A percentile compares a stretch with the other conserved stretches of the same genome.
Evolutionary conservation across 1,140 invertebrate genomes (phyloP).

Genomic region (Holcopasites calliopsidis): DNA sequence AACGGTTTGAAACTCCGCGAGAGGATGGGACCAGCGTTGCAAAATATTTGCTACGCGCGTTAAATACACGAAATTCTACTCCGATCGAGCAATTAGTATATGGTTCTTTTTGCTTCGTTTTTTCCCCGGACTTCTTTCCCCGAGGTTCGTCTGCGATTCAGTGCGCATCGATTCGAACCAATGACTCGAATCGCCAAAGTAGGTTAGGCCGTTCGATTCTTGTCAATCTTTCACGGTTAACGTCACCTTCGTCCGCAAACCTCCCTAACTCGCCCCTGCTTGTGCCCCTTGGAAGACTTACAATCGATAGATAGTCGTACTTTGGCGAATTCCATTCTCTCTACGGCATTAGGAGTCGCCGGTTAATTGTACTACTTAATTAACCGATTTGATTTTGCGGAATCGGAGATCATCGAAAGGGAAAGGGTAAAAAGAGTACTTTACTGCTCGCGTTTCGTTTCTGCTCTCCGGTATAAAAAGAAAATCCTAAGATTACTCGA

Average conservation of each 20-base stretch:
- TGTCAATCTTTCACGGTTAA: conserved; percentile 36
- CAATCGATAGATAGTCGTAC: no score
- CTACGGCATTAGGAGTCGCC: no score
- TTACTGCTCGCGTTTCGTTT: no score
- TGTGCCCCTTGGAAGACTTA: background rate
- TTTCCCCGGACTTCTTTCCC: background rate
- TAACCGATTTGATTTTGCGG: no score
- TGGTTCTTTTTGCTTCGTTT: background rate
- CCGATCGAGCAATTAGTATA: conserved; percentile 19
- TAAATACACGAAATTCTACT: conserved; percentile 15
- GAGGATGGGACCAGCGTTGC: no score
- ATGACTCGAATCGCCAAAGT: conserved; percentile 10
- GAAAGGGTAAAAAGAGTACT: no score
- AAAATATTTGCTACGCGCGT: conserved; percentile 18
- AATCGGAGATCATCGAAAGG: no score
- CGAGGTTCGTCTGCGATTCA: background rate
- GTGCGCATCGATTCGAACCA: conserved; percentile 13
- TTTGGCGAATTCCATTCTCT: no score
- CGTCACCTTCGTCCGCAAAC: background rate
- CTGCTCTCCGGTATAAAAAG: no score
- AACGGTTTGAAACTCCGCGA: background rate
- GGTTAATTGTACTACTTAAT: no score
- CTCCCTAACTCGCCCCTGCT: no score
- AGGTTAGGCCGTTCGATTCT: conserved; percentile 29
- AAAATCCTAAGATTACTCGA: no score